Conservation (phyloP, 2,888 invertebrate species). For the Chaetoderma sp. region DNA sequence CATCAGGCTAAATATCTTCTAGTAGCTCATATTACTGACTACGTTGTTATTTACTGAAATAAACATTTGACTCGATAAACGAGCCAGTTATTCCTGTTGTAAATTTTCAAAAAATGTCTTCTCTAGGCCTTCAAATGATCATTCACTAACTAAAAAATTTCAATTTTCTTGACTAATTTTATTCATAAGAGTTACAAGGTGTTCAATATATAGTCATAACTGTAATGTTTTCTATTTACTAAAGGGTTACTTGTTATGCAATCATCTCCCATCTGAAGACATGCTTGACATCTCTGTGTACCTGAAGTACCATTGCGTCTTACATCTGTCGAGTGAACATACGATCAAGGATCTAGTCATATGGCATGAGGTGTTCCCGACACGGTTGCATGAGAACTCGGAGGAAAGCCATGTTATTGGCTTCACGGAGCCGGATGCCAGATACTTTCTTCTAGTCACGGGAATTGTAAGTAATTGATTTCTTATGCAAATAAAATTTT, state of each 20-base stretch:
- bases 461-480: conserved; percentile 61
- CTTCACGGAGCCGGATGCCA: conserved; percentile 54
- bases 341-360: conserved; percentile 62
- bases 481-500: too few species aligned
- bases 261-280: conserved; percentile 82
- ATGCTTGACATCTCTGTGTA: conserved; percentile 82
- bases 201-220: too few species aligned
- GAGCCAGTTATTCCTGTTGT: too few species aligned
- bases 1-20: too few species aligned
- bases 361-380: conserved; percentile 67
- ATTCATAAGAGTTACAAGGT: too few species aligned
- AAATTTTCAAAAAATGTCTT: too few species aligned
- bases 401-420: conserved; percentile 42
- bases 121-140: too few species aligned
- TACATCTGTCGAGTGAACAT: conserved; percentile 70
- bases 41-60: too few species aligned
- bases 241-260: conserved; percentile 80
- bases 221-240: conserved; percentile 22
- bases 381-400: conserved; percentile 39
- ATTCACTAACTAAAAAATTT: too few species aligned
- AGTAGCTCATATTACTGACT: too few species aligned
- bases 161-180: too few species aligned
- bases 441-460: conserved; percentile 64
- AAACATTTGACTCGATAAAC: too few species aligned
- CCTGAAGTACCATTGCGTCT: conserved; percentile 80